These are phyloP conservation scores for Delia radicum DNA, from an alignment of 1,140 invertebrate genomes.

Conservation along the genomic window DNA sequence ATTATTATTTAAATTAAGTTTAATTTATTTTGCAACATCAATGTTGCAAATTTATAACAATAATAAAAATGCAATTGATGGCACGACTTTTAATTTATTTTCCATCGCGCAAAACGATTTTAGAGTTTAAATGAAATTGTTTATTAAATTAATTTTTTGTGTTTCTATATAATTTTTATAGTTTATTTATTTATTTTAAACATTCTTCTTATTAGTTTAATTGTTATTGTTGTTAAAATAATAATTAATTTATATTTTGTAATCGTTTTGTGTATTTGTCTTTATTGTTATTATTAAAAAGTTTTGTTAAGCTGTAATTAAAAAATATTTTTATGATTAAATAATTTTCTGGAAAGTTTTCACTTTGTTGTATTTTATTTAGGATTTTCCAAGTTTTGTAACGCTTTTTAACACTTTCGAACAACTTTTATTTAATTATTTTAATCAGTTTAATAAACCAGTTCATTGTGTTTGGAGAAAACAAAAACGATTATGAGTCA, in stretches of 20 bases:
- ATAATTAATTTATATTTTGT: not conserved
- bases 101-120: not conserved
- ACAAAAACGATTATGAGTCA: not conserved
- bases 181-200: not conserved
- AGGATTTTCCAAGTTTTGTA: not conserved
- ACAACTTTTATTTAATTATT: not conserved
- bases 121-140: not conserved
- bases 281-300: not conserved
- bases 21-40: not conserved
- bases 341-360: conserved; percentile 2
- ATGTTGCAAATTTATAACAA: conserved; percentile 10
- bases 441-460: not conserved
- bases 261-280: not conserved
- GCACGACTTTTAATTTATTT: conserved; percentile 11
- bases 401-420: not conserved
- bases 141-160: not conserved
- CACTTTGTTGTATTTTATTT: not conserved
- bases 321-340: conserved; percentile 12
- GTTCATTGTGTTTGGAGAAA: not conserved
- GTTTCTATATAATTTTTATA: not conserved
- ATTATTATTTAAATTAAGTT: not conserved
- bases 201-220: not conserved
- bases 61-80: conserved; percentile 18
- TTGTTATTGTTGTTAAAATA: conserved; percentile 3
- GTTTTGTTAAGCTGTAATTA: not conserved